Evolutionary conservation across 2,797 vertebrate genomes (phyloP), one percentile per base, ranked within the genome.

Genomic region (Phoxinus dragarum): DNA sequence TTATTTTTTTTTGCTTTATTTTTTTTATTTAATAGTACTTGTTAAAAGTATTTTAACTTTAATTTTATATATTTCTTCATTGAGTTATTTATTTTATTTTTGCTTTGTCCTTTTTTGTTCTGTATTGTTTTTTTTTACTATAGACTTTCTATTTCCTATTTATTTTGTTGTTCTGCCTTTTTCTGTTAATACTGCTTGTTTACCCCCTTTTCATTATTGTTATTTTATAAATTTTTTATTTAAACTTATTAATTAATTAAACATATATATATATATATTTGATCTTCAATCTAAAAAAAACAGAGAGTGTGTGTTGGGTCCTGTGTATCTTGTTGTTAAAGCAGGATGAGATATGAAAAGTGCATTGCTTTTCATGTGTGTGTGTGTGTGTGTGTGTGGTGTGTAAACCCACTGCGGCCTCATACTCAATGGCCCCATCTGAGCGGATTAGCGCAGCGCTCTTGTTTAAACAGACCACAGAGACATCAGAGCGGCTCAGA

Each of bases 381-480:
- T 75, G 11, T 64, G 44, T 72, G 34, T 56, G 19, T 59, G 16
- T 40, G 31, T 19, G 12, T 23, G 44, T 34, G 49, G 49, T 66
- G 73, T 36, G 66, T 69, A 67, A 44, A 23, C 38, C 34, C 42
- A 71, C 31, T 36, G 40, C 36, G 59, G 80, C 72, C 78, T 71
- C 80, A 86, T 86, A 86, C 72, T 90, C 91, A 89, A 77, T 89
- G 87, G 91, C 88, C 87, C 89, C 89, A 90, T 92, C 91, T 92
- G 86, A 74, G 80, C 87, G 88, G 90, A 93, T 94, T 92, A 91
- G 84, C 90, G 84, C 92, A 87, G 89, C 19, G 85, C 86, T 90
- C 90, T 90, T 90, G 90, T 93, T 93, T 92, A 91, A 93, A 93
- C 93, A 93, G 90, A 88, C 90, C 84, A 61, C 69, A 84, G 77